Evolutionary conservation across 64 coral and sea anemone genomes (phyloP).

Genomic region (Cladopsammia gracilis): DNA sequence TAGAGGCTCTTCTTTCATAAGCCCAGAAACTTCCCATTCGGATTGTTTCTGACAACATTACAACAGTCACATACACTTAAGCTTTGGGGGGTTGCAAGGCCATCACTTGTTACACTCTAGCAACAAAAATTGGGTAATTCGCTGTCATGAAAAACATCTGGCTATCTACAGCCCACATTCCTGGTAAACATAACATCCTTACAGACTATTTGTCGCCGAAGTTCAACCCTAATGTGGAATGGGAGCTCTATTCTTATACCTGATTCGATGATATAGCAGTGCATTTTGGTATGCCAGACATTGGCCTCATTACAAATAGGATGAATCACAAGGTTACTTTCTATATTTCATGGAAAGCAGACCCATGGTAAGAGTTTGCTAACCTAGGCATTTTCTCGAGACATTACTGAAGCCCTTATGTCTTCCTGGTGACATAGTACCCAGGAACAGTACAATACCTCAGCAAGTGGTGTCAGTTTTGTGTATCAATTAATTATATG

Average conservation of each 20-base stretch:
- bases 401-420: too few species aligned
- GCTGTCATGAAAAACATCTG: conserved; percentile 25
- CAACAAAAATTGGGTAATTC: conserved; percentile 26
- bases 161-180: conserved; percentile 50
- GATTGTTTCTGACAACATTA: conserved; percentile 8
- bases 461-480: too few species aligned
- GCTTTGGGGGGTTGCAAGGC: conserved; percentile 40
- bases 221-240: conserved; percentile 42
- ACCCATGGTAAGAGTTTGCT: too few species aligned
- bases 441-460: too few species aligned
- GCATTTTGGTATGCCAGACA: background rate
- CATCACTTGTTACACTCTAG: conserved; percentile 8
- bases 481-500: too few species aligned
- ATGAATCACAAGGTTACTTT: too few species aligned
- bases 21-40: background rate
- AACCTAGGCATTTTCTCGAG: too few species aligned
- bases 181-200: background rate
- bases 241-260: background rate
- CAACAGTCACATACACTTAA: conserved; percentile 60
- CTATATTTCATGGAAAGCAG: too few species aligned
- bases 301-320: too few species aligned
- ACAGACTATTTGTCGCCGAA: conserved; percentile 36
- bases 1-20: background rate
- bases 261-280: conserved; percentile 8
- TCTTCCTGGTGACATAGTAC: too few species aligned